Percentiles rank a stretch among this genome's conserved stretches.
phyloP scores from a whole-genome alignment of 2,888 invertebrate genomes.

The Drosophila mimica region DNA sequence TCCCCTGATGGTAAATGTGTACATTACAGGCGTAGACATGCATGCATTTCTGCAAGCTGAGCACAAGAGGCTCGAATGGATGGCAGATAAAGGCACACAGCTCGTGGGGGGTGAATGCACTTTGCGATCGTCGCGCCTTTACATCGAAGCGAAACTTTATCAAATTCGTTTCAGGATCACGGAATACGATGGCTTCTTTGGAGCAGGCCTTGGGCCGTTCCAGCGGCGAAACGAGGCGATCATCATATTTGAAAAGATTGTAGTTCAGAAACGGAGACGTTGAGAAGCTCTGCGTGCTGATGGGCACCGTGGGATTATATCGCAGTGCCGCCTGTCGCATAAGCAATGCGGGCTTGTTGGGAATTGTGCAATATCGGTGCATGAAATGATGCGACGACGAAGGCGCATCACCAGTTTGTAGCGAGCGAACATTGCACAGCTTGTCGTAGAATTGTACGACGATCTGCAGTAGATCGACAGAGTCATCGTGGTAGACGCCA shows the following conservation, averaged over 20 bases:
- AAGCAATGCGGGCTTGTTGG: slow-evolving; percentile 88
- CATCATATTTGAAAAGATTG: slow-evolving; percentile 96
- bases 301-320: slow-evolving; percentile 95
- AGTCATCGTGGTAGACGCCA: slow-evolving; percentile 95
- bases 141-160: slow-evolving; percentile 92
- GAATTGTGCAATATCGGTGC: slow-evolving; percentile 38
- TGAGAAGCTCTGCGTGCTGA: slow-evolving; percentile 97
- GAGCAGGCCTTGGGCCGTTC: slow-evolving; percentile 94
- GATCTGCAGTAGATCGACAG: slow-evolving; percentile 91
- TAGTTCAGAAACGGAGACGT: slow-evolving; percentile 97
- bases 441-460: slow-evolving; percentile 96
- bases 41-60: slow-evolving; percentile 96
- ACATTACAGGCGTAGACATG: slow-evolving; percentile 98
- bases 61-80: slow-evolving; percentile 97
- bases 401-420: slow-evolving; percentile 92
- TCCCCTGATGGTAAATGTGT: slow-evolving; percentile 90
- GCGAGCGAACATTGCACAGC: slow-evolving; percentile 94
- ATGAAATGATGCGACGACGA: slow-evolving; percentile 88
- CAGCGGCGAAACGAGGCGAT: slow-evolving; percentile 97
- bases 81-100: slow-evolving; percentile 98
- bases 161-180: slow-evolving; percentile 92
- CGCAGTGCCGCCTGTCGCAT: slow-evolving; percentile 95
- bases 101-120: slow-evolving; percentile 86
- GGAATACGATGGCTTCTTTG: slow-evolving; percentile 94
- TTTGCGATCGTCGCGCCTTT: slow-evolving; percentile 37